Evolutionary conservation across 2,888 invertebrate genomes (phyloP).

Genomic region (Polietes domitor): DNA sequence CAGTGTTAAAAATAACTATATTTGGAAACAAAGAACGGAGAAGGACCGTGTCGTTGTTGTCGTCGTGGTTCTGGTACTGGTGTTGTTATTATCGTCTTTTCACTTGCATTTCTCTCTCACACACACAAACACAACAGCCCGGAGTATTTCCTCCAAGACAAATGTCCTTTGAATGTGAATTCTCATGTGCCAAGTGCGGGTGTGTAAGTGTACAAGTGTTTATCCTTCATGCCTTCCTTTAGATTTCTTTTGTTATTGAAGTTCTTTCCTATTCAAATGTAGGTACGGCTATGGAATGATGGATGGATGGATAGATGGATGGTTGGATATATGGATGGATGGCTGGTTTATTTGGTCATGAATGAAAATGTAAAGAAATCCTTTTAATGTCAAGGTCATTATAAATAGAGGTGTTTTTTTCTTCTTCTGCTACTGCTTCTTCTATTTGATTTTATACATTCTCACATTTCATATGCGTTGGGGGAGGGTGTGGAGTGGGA

Average conservation of each 20-base stretch:
- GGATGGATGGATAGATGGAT: not conserved
- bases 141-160: not conserved
- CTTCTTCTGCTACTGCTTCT: not conserved
- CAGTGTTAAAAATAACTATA: slow-evolving; percentile 8
- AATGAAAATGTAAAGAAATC: slow-evolving; percentile 32
- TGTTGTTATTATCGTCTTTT: not conserved
- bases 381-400: slow-evolving; percentile 61
- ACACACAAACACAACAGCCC: not conserved
- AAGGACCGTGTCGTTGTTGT: not conserved
- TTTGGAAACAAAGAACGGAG: not conserved
- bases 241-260: not conserved
- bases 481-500: not conserved
- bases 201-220: not conserved
- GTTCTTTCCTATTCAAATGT: not conserved
- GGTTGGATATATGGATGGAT: not conserved
- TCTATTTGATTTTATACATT: not conserved
- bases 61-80: not conserved
- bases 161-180: not conserved
- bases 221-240: not conserved
- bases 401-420: not conserved
- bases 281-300: not conserved
- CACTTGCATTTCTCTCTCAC: not conserved
- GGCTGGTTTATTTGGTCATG: slow-evolving; percentile 47
- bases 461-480: not conserved
- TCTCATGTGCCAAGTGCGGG: not conserved